phyloP scores from a whole-genome alignment of 2,113 vertebrate genomes.

The Bambusicola thoracicus region DNA sequence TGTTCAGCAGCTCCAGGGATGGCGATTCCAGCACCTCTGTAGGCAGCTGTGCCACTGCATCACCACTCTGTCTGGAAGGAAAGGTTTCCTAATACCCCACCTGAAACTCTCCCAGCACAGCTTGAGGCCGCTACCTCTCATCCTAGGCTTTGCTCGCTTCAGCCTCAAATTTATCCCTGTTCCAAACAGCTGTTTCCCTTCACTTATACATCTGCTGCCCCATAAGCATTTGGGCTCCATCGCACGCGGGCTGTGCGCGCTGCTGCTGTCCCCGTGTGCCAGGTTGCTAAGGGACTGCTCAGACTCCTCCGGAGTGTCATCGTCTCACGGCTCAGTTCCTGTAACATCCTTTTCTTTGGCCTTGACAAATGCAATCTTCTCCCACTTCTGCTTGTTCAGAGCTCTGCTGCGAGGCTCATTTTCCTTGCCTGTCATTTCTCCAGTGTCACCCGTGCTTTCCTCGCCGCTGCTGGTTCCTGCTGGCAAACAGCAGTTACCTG shows the following conservation, averaged over 20 bases:
- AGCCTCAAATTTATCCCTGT: neutral
- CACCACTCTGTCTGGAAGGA: too few species aligned
- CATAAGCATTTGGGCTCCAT: conserved; percentile 14
- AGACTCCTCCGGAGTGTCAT: conserved; percentile 9
- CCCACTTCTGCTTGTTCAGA: conserved; percentile 46
- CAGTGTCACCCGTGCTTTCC: conserved; percentile 53
- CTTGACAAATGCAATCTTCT: conserved; percentile 70
- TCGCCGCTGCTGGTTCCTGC: conserved; percentile 52
- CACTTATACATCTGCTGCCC: neutral
- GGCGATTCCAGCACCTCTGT: too few species aligned
- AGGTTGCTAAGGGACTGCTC: conserved; percentile 12
- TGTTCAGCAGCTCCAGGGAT: too few species aligned
- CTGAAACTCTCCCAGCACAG: too few species aligned
- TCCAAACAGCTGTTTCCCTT: neutral
- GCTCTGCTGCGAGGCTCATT: conserved; percentile 52
- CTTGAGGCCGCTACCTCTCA: too few species aligned
- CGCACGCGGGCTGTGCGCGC: neutral
- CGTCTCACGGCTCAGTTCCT: conserved; percentile 60
- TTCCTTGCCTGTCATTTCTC: conserved; percentile 55
- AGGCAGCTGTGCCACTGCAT: too few species aligned
- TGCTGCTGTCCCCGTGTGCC: neutral
- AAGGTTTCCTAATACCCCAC: too few species aligned
- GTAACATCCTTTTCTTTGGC: conserved; percentile 57
- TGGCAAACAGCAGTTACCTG: conserved; percentile 64
- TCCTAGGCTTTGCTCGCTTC: neutral